phyloP scores from a whole-genome alignment of 2,113 vertebrate species.

The Pelvicachromis taeniatus region DNA sequence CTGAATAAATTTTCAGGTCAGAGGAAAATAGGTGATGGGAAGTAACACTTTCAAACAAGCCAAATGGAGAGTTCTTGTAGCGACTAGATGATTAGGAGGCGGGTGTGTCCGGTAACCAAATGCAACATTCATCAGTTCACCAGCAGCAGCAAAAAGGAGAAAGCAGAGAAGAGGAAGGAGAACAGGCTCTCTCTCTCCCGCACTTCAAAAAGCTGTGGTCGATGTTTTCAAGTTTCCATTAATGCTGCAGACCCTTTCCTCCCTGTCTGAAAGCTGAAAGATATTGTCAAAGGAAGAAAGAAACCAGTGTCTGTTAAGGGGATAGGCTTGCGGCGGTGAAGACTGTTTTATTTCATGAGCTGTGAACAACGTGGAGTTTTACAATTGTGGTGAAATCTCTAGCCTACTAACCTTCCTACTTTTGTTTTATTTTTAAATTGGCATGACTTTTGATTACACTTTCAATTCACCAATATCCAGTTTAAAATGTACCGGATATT shows the following conservation, averaged over 20 bases:
- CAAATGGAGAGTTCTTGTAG: not conserved
- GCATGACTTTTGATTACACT: not conserved
- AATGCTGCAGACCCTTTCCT: not conserved
- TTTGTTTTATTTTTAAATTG: not conserved
- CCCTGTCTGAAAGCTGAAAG: not conserved
- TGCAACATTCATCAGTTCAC: slow-evolving; percentile 46
- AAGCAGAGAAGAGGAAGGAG: not conserved
- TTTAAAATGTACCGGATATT: not conserved
- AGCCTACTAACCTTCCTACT: not conserved
- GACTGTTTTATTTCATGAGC: not conserved
- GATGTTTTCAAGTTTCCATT: not conserved
- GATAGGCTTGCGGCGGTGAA: not conserved
- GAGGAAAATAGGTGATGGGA: not conserved
- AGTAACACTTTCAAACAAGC: not conserved
- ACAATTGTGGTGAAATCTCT: not conserved
- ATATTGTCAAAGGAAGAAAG: not conserved
- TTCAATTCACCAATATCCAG: not conserved
- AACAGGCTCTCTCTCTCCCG: not conserved
- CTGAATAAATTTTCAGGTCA: not conserved
- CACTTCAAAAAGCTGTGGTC: not conserved
- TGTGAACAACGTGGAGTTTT: not conserved
- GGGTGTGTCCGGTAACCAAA: slow-evolving; percentile 28
- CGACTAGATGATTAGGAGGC: slow-evolving; percentile 35
- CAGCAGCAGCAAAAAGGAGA: not conserved
- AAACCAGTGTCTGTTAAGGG: not conserved